A percentile compares a stretch with the other conserved stretches of the same genome.
Evolutionary conservation across 1,140 invertebrate species (phyloP).

Genomic region (Diabrotica virgifera): DNA sequence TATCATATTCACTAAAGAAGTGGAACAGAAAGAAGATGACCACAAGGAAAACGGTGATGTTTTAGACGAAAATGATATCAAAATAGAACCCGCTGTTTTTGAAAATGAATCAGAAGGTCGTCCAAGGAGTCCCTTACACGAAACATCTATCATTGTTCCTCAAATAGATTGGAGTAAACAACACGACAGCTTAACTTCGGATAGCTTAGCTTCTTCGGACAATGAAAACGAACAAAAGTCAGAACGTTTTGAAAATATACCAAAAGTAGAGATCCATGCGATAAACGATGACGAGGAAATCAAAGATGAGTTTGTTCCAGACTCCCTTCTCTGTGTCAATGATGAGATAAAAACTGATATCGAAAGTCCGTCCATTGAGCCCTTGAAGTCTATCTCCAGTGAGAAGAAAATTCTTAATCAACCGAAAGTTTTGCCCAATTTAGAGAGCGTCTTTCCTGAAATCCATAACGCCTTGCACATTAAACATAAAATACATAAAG

Average conservation of each 20-base stretch:
- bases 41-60: constrained; percentile 24
- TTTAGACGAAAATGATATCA: constrained; percentile 16
- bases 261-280: constrained; percentile 31
- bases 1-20: constrained; percentile 24
- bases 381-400: constrained; percentile 37
- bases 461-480: constrained; percentile 38
- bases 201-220: constrained; percentile 59
- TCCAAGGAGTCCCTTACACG: constrained; percentile 58
- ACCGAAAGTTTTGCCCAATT: constrained; percentile 43
- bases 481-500: constrained; percentile 23
- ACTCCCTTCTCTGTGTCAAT: constrained; percentile 23
- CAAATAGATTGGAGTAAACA: constrained; percentile 60
- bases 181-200: constrained; percentile 50
- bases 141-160: constrained; percentile 62
- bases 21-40: constrained; percentile 21
- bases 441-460: constrained; percentile 37
- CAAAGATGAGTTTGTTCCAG: constrained; percentile 29
- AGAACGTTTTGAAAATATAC: constrained; percentile 31
- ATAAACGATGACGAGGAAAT: constrained; percentile 19
- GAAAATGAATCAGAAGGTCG: constrained; percentile 51
- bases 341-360: neutral
- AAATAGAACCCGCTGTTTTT: constrained; percentile 37
- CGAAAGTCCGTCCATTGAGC: constrained; percentile 12
- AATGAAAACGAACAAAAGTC: constrained; percentile 39
- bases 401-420: constrained; percentile 46